Percentiles rank a stretch among this genome's conserved stretches.
Evolutionary conservation across 2,888 invertebrate species (phyloP).

Genomic region (Agelastica alni): DNA sequence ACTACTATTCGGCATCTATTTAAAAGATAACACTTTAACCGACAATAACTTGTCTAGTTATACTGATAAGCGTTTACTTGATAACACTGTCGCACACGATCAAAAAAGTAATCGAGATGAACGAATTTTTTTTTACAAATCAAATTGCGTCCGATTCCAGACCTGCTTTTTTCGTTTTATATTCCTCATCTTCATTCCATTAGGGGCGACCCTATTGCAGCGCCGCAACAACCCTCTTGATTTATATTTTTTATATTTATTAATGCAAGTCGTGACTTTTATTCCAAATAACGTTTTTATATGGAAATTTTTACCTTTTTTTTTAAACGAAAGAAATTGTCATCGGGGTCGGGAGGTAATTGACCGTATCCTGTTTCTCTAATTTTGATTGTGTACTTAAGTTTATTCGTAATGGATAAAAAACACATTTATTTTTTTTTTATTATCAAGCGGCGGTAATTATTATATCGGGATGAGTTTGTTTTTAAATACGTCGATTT

Average conservation of each 20-base stretch:
- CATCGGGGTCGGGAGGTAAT: constrained; percentile 9
- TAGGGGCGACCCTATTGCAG: constrained; percentile 39
- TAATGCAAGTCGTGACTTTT: constrained; percentile 45
- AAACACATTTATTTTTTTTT: no score
- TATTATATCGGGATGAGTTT: no score
- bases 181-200: constrained; percentile 35
- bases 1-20: no score
- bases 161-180: constrained; percentile 21
- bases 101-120: no score
- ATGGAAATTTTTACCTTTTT: constrained; percentile 17
- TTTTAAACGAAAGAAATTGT: constrained; percentile 6
- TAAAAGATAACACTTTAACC: no score
- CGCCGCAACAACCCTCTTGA: constrained; percentile 46
- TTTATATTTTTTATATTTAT: constrained; percentile 44
- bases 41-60: no score
- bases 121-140: no score
- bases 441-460: no score
- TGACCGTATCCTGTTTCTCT: not conserved
- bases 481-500: no score
- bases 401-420: no score
- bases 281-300: constrained; percentile 35
- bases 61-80: no score
- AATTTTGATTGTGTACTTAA: constrained; percentile 1
- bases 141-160: constrained; percentile 1
- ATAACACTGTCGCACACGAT: no score